Evolutionary conservation across 2,113 vertebrate species (phyloP).

Genomic region (Leptobrachium leishanense): DNA sequence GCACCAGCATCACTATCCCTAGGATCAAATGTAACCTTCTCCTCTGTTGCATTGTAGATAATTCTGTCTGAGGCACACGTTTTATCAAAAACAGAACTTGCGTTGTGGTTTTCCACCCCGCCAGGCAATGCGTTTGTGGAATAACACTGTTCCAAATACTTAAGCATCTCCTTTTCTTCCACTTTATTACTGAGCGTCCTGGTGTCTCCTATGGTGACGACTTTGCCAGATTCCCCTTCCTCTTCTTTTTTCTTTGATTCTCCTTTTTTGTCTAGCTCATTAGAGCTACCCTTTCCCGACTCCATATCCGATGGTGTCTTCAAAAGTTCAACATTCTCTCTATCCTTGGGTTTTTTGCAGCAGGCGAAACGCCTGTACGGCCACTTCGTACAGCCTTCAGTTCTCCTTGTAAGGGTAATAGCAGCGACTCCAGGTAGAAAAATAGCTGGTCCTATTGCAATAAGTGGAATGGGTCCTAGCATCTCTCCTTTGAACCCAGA

Average conservation of each 20-base stretch:
- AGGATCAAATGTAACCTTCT: constrained; percentile 70
- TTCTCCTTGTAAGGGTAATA: constrained; percentile 75
- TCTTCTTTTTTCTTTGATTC: constrained; percentile 52
- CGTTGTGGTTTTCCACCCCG: constrained; percentile 55
- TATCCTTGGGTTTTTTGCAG: constrained; percentile 61
- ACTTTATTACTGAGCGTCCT: constrained; percentile 58
- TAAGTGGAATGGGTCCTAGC: constrained; percentile 74
- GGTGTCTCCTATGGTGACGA: constrained; percentile 60
- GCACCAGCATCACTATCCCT: constrained; percentile 71
- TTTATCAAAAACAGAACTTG: constrained; percentile 69
- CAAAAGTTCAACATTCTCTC: constrained; percentile 68
- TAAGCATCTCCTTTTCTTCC: constrained; percentile 65
- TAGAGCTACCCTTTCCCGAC: constrained; percentile 68
- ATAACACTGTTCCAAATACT: constrained; percentile 71
- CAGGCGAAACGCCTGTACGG: constrained; percentile 66
- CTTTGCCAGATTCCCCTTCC: constrained; percentile 49
- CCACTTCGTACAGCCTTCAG: constrained; percentile 78
- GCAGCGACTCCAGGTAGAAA: constrained; percentile 77
- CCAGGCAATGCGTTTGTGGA: constrained; percentile 53
- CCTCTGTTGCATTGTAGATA: constrained; percentile 62
- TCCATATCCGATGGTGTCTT: constrained; percentile 73
- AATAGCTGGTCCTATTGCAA: constrained; percentile 81
- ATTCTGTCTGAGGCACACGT: constrained; percentile 61
- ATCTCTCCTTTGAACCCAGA: constrained; percentile 82
- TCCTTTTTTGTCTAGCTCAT: constrained; percentile 62